Conservation (phyloP, 2,113 vertebrate species). For the Rhinoptilus africanus region DNA sequence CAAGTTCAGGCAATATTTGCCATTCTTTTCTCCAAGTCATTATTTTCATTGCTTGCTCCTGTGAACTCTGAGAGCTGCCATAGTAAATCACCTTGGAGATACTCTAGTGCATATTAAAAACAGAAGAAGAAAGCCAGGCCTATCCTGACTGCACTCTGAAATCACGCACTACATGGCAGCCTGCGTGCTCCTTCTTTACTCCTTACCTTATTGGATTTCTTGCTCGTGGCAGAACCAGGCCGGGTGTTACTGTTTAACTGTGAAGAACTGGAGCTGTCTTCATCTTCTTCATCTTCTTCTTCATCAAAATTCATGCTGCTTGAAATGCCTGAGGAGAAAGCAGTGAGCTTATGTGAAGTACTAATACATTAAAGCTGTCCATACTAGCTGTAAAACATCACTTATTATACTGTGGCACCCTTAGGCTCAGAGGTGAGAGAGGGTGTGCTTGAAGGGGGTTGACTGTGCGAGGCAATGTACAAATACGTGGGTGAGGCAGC, state of each 20-base stretch:
- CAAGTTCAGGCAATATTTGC: conserved; percentile 27
- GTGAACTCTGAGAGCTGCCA: background rate
- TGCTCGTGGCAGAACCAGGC: conserved; percentile 93
- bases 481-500: background rate
- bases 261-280: conserved; percentile 95
- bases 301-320: conserved; percentile 99
- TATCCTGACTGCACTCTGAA: background rate
- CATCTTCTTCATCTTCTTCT: conserved; percentile 94
- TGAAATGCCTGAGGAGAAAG: conserved; percentile 84
- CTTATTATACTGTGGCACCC: background rate
- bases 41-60: background rate
- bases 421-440: background rate
- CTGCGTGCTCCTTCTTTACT: background rate
- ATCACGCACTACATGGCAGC: background rate
- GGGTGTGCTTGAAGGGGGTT: background rate
- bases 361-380: background rate
- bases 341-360: background rate
- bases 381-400: background rate
- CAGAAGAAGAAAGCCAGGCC: background rate
- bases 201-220: conserved; percentile 90
- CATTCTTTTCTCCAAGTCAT: background rate
- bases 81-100: background rate
- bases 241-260: conserved; percentile 95
- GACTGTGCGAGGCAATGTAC: background rate
- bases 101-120: background rate